A percentile compares a stretch with the other conserved stretches of the same genome.
Evolutionary conservation across 2,888 invertebrate species (phyloP).

Genomic region (Lasius platythorax): DNA sequence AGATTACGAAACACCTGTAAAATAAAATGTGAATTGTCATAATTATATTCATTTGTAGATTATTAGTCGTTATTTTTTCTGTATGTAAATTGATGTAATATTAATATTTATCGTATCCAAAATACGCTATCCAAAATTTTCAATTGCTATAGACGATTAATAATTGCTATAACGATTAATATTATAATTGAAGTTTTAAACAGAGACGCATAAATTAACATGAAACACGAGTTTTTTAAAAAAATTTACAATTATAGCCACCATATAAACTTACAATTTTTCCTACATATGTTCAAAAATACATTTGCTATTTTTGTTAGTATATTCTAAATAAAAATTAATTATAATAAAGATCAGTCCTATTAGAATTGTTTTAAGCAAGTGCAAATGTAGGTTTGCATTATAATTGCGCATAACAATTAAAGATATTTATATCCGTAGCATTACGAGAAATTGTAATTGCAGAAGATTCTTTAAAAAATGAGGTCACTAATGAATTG

Average conservation of each 20-base stretch:
- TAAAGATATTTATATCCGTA: neutral
- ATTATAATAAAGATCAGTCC: neutral
- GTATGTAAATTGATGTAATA: too few species aligned
- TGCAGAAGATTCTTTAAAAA: neutral
- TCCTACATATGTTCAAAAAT: neutral
- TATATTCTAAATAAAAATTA: neutral
- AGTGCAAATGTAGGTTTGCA: neutral
- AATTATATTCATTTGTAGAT: too few species aligned
- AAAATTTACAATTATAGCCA: neutral
- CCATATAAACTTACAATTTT: neutral
- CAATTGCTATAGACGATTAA: too few species aligned
- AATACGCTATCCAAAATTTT: too few species aligned
- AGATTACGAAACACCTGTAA: too few species aligned
- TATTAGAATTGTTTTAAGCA: neutral
- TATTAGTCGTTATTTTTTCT: too few species aligned
- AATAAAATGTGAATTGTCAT: too few species aligned
- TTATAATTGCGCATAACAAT: neutral
- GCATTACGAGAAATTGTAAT: neutral
- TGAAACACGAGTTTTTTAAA: too few species aligned
- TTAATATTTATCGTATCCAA: too few species aligned
- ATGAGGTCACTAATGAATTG: constrained; percentile 34
- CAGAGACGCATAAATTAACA: too few species aligned
- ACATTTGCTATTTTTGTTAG: neutral
- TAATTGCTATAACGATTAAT: too few species aligned
- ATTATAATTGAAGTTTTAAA: too few species aligned